phyloP scores from a whole-genome alignment of 2,888 invertebrate genomes.

The Spialia ferax region DNA sequence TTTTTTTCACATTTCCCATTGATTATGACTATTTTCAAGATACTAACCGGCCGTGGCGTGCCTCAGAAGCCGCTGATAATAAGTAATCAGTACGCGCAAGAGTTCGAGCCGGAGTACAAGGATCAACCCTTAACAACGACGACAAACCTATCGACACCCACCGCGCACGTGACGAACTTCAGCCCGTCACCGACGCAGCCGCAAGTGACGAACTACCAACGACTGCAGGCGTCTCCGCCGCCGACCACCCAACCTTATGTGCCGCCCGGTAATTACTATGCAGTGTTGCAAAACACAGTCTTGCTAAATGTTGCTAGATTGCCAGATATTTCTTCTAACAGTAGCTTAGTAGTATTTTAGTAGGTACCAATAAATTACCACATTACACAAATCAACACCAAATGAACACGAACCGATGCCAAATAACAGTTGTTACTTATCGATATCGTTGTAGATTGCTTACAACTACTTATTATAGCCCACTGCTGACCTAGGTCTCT shows the following conservation, averaged over 20 bases:
- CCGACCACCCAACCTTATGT: slow-evolving; percentile 71
- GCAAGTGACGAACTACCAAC: slow-evolving; percentile 62
- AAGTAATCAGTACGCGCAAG: slow-evolving; percentile 81
- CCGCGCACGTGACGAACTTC: slow-evolving; percentile 47
- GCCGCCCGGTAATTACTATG: slow-evolving; percentile 67
- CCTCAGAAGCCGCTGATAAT: slow-evolving; percentile 76
- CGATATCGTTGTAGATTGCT: no score
- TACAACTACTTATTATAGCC: no score
- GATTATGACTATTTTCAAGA: slow-evolving; percentile 52
- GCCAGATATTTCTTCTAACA: no score
- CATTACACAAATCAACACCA: no score
- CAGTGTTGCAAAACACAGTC: slow-evolving; percentile 42
- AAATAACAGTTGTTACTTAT: no score
- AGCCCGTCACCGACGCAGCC: slow-evolving; percentile 62
- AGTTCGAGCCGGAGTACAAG: slow-evolving; percentile 77
- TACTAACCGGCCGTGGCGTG: slow-evolving; percentile 76
- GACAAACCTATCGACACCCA: slow-evolving; percentile 35
- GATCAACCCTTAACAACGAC: slow-evolving; percentile 53
- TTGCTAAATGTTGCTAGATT: background rate
- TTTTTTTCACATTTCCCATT: no score
- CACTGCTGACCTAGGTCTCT: no score
- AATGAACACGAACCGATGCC: no score
- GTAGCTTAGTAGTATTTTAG: no score
- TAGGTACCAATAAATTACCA: no score
- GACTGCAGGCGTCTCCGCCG: slow-evolving; percentile 72